phyloP scores from a whole-genome alignment of 2,113 vertebrate genomes.

The Holacanthus passer region DNA sequence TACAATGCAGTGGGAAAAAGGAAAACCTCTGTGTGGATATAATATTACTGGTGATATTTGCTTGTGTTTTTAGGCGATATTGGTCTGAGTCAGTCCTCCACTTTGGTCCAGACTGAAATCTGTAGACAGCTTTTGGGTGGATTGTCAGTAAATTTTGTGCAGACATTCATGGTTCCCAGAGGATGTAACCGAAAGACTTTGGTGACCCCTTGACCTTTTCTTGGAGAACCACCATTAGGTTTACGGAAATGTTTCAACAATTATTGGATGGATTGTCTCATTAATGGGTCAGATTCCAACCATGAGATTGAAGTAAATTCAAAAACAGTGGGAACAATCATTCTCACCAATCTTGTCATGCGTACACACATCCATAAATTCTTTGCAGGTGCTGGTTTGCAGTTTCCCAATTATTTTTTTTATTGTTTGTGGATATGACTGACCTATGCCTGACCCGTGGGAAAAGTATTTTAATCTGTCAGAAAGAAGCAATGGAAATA shows the following conservation, averaged over 20 bases:
- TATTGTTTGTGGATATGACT: background rate
- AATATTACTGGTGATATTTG: background rate
- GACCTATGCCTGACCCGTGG: background rate
- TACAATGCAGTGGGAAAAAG: slow-evolving; percentile 11
- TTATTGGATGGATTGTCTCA: background rate
- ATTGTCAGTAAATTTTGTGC: background rate
- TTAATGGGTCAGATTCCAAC: background rate
- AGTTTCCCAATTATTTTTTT: background rate
- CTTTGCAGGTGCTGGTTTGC: background rate
- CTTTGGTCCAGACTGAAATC: background rate
- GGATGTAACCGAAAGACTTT: background rate
- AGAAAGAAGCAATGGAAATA: background rate
- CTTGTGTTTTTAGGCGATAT: background rate
- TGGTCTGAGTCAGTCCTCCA: background rate
- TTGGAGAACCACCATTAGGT: background rate
- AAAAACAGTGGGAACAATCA: background rate
- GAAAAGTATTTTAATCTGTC: background rate
- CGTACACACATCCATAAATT: background rate
- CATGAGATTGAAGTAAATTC: background rate
- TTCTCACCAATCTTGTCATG: background rate
- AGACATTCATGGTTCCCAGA: background rate
- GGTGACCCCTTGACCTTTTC: background rate
- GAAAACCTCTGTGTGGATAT: background rate
- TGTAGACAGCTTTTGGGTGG: background rate
- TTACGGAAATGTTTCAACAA: background rate